Percentiles rank a stretch among this genome's conserved stretches.
These are phyloP conservation scores for Sterrhoptilus dennistouni DNA, from an alignment of 2,113 vertebrate genomes.

Conservation along the genomic window DNA sequence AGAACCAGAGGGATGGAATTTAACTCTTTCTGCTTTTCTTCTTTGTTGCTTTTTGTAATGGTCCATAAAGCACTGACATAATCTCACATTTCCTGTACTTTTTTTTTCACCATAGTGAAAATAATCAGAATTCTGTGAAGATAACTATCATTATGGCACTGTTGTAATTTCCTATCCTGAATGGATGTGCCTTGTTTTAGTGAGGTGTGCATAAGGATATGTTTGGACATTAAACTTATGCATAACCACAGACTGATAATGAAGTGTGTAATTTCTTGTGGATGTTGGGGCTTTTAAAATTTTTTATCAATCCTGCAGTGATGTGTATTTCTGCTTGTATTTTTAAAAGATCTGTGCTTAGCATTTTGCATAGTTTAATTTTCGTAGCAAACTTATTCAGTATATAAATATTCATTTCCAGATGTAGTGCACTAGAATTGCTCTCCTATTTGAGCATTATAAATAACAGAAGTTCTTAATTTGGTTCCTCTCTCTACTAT, in stretches of 20 bases:
- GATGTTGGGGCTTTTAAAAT: not conserved
- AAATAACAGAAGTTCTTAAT: not conserved
- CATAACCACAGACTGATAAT: not conserved
- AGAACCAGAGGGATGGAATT: not conserved
- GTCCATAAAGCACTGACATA: not conserved
- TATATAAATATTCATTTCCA: not conserved
- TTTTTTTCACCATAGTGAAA: not conserved
- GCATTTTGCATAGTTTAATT: accelerated
- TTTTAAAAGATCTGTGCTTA: not conserved
- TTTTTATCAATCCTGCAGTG: not conserved
- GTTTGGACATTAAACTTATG: not conserved
- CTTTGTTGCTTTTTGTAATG: not conserved
- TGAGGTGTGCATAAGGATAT: not conserved
- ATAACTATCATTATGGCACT: not conserved
- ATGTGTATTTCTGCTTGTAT: not conserved
- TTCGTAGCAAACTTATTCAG: not conserved
- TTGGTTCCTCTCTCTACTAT: not conserved
- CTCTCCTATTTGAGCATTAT: not conserved
- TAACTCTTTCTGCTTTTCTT: not conserved
- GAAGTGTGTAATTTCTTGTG: not conserved
- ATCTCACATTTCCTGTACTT: not conserved
- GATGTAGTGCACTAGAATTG: not conserved
- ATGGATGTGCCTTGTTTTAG: not conserved
- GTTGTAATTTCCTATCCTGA: not conserved
- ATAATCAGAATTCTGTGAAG: not conserved